These are phyloP conservation scores for Globodera rostochiensis DNA, from an alignment of 1,140 invertebrate genomes.

Conservation along the genomic window DNA sequence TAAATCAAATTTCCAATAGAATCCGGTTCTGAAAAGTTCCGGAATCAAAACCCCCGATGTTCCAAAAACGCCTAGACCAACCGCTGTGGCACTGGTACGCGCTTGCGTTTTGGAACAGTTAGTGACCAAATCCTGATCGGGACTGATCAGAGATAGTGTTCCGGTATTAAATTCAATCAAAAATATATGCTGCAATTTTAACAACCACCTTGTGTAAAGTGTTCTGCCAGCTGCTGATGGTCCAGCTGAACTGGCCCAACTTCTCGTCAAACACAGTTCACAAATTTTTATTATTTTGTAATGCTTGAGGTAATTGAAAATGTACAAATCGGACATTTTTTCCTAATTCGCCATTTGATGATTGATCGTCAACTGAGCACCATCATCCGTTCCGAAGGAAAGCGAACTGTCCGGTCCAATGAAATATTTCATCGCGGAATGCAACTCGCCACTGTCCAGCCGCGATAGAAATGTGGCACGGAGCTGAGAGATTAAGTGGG, in stretches of 20 bases:
- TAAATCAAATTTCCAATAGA: too few species aligned
- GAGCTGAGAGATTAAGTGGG: constrained; percentile 34
- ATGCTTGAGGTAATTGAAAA: background rate
- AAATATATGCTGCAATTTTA: background rate
- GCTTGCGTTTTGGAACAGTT: too few species aligned
- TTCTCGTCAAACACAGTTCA: background rate
- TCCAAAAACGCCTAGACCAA: too few species aligned
- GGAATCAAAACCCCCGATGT: too few species aligned
- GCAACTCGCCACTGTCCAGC: constrained; percentile 17
- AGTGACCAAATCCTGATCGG: too few species aligned
- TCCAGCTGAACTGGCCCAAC: constrained; percentile 37
- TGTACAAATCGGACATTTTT: background rate
- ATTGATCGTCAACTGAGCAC: background rate
- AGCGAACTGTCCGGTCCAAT: background rate
- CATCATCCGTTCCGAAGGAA: background rate
- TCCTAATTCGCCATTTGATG: background rate
- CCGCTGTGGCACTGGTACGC: too few species aligned
- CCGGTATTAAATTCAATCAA: too few species aligned
- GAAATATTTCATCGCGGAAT: constrained; percentile 31
- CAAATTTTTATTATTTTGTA: background rate
- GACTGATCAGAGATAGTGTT: too few species aligned
- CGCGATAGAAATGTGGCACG: constrained; percentile 52
- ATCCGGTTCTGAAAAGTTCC: too few species aligned
- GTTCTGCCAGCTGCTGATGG: constrained; percentile 29
- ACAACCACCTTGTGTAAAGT: background rate